Evolutionary conservation across 2,888 invertebrate genomes (phyloP).

Genomic region (Callimorpha dominula): DNA sequence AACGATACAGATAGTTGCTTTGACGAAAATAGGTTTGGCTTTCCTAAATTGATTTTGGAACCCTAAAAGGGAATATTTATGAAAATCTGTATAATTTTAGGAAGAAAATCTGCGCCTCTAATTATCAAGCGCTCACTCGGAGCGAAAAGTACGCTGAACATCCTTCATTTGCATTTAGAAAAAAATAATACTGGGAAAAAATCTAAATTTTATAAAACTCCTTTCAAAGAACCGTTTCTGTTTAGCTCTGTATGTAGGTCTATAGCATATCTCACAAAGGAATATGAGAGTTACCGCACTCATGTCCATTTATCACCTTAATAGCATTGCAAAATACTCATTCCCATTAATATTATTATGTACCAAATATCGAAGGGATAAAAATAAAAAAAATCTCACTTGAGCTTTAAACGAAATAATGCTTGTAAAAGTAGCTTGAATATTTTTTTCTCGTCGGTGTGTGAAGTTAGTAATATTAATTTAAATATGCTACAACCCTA

Average conservation of each 20-base stretch:
- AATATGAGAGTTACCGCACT: conserved; percentile 56
- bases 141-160: conserved; percentile 19
- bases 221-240: conserved; percentile 7
- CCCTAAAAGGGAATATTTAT: conserved; percentile 5
- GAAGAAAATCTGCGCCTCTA: conserved; percentile 27
- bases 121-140: conserved; percentile 30
- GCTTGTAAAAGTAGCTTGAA: conserved; percentile 43
- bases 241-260: conserved; percentile 7
- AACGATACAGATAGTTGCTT: too few species aligned
- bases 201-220: conserved; percentile 14
- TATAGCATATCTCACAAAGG: conserved; percentile 38
- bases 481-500: conserved; percentile 42
- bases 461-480: conserved; percentile 54
- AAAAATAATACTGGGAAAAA: conserved; percentile 16
- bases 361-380: conserved; percentile 56
- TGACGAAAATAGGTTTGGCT: neutral
- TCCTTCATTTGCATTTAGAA: conserved; percentile 31
- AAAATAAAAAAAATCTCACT: conserved; percentile 58
- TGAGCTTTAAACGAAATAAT: conserved; percentile 52
- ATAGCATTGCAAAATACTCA: conserved; percentile 59
- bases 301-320: conserved; percentile 64
- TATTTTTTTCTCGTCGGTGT: conserved; percentile 40
- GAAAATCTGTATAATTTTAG: conserved; percentile 26
- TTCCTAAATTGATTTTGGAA: neutral
- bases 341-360: conserved; percentile 48